Evolutionary conservation across 2,113 vertebrate species (phyloP), one percentile per base, ranked within the genome.

Genomic region (Grammomys surdaster): DNA sequence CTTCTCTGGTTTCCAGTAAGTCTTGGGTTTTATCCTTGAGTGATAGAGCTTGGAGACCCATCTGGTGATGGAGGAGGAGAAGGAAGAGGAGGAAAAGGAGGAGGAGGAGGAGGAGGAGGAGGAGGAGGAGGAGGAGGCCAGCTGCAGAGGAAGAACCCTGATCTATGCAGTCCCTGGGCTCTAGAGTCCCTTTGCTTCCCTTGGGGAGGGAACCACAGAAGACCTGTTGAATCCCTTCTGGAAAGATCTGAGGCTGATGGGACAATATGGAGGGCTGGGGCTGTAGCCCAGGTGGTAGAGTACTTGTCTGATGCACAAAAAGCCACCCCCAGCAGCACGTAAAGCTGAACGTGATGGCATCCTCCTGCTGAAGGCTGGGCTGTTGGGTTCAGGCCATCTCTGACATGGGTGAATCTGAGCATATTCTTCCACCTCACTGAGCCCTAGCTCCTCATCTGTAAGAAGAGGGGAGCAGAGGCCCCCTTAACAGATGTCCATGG

Each of bases 141-240:
- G n/a, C 20, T 28, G 17, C 0, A 11, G 11, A 26, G 7, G 36
- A 54, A 72, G 65, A 48, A 7, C 14, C 67, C 33, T 7, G 0
- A 69, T 78, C 63, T 63, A 58, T 19, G 33, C 9, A 40, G 69
- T 12, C 40, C 22, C 60, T 82, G 48, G 48, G 48, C 40, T 60
- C n/a, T 54, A 43, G 81, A 5, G n/a, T 89, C 46, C 43, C 81
- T 78, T 46, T 22, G 48, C 26, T 19, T 94, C 31, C 46, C 26
- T 36, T 31, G 58, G 28, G 46, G 5, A 11, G 63, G 73, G 72
- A 67, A 40, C 28, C 5, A 48, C 31, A n/a, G 88, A 77, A 40
- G 72, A 26, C 60, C 63, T 20, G n/a, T 51, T n/a, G 17, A 24
- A 1, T 65, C 65, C 91, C 81, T 80, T 86, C 70, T 69, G 60